These are phyloP conservation scores for Odocoileus hemionus DNA, from an alignment of 2,113 vertebrate species.

Conservation along the genomic window DNA sequence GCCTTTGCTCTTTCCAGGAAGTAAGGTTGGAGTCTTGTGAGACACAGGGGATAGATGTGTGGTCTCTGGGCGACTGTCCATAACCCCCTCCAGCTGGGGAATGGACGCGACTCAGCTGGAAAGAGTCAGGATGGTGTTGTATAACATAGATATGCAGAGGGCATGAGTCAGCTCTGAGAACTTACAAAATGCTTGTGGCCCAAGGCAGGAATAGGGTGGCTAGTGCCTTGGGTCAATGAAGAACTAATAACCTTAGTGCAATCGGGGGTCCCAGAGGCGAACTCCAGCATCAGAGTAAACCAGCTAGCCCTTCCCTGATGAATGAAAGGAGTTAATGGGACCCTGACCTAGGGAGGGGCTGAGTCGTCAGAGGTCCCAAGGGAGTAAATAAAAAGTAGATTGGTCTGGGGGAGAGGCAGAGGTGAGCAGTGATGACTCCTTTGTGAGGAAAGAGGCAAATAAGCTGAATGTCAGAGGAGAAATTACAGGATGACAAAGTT, in stretches of 20 bases:
- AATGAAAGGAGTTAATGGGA: background rate
- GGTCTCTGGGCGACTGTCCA: background rate
- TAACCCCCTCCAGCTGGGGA: background rate
- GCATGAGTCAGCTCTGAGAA: background rate
- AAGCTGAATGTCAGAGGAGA: background rate
- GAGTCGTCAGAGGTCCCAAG: background rate
- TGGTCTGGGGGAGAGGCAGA: background rate
- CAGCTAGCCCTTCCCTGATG: background rate
- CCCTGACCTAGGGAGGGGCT: background rate
- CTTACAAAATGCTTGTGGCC: background rate
- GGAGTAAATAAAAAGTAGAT: background rate
- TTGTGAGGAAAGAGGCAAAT: background rate
- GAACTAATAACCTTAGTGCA: background rate
- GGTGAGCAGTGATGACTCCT: background rate
- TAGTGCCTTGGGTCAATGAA: background rate
- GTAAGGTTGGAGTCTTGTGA: background rate
- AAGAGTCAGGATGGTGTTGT: background rate
- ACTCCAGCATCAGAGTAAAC: background rate
- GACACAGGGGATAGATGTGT: accelerated
- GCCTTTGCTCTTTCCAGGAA: background rate
- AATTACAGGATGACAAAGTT: background rate
- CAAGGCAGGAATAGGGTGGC: too few species aligned
- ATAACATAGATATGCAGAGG: accelerated
- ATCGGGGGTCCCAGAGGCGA: background rate
- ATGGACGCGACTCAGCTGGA: too few species aligned